Evolutionary conservation across 2,888 invertebrate species (phyloP).

Genomic region (Lepidonotus clava): DNA sequence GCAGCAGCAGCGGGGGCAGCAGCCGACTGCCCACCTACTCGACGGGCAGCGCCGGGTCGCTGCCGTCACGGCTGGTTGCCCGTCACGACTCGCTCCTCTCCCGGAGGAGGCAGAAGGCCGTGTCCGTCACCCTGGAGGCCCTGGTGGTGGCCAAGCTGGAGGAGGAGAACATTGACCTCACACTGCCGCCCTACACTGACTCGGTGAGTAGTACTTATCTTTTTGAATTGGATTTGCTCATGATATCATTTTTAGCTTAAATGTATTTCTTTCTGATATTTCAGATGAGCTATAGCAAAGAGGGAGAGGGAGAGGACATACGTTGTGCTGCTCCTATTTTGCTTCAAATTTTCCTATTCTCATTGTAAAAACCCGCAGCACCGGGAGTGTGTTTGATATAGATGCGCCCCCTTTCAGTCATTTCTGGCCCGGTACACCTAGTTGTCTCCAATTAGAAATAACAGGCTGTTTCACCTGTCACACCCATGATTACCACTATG

Average conservation of each 20-base stretch:
- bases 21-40: constrained; percentile 19
- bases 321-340: no score
- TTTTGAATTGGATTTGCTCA: neutral
- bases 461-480: no score
- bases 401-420: no score
- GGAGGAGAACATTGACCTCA: constrained; percentile 78
- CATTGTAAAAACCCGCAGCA: no score
- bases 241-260: neutral
- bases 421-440: no score
- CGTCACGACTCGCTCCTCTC: neutral
- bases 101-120: neutral
- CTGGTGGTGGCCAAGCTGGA: constrained; percentile 76
- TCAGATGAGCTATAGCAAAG: no score
- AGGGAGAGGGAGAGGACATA: no score
- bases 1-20: no score
- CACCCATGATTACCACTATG: no score
- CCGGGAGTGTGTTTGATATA: no score
- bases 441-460: no score
- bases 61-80: neutral
- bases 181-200: constrained; percentile 77
- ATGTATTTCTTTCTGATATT: neutral
- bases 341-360: no score
- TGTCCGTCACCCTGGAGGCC: constrained; percentile 70
- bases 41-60: constrained; percentile 28
- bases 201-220: constrained; percentile 67